A percentile compares a stretch with the other conserved stretches of the same genome.
These are phyloP conservation scores for Columba janthina DNA, from an alignment of 2,113 vertebrate genomes.

Conservation along the genomic window DNA sequence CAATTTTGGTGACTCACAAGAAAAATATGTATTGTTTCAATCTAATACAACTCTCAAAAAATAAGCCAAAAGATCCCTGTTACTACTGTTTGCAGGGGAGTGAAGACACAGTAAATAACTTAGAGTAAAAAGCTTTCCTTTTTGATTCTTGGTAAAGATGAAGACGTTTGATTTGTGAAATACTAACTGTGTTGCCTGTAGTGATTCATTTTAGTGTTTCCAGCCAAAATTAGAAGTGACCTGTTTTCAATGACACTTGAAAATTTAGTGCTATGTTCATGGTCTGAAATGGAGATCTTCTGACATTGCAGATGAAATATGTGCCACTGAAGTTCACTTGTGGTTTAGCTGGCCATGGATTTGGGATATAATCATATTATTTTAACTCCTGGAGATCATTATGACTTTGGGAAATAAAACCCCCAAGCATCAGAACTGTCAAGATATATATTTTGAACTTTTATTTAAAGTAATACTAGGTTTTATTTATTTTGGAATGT, in stretches of 20 bases:
- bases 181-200: constrained; percentile 29
- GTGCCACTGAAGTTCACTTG: constrained; percentile 61
- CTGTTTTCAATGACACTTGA: constrained; percentile 68
- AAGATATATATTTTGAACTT: constrained; percentile 58
- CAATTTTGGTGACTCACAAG: background rate
- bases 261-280: constrained; percentile 75
- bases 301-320: constrained; percentile 70
- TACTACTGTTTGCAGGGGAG: background rate
- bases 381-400: constrained; percentile 77
- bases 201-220: background rate
- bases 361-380: constrained; percentile 77
- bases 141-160: constrained; percentile 36
- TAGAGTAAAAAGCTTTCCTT: background rate
- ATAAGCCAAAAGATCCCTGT: background rate
- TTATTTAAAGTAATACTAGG: constrained; percentile 55
- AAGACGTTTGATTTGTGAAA: constrained; percentile 52
- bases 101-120: background rate
- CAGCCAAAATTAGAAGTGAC: constrained; percentile 62
- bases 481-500: constrained; percentile 58
- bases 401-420: constrained; percentile 65
- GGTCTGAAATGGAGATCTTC: constrained; percentile 71
- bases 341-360: constrained; percentile 70
- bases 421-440: constrained; percentile 58
- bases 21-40: background rate
- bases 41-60: background rate